Evolutionary conservation across 2,113 vertebrate genomes (phyloP), one percentile per base, ranked within the genome.

Genomic region (Ptychochromis oligacanthus): DNA sequence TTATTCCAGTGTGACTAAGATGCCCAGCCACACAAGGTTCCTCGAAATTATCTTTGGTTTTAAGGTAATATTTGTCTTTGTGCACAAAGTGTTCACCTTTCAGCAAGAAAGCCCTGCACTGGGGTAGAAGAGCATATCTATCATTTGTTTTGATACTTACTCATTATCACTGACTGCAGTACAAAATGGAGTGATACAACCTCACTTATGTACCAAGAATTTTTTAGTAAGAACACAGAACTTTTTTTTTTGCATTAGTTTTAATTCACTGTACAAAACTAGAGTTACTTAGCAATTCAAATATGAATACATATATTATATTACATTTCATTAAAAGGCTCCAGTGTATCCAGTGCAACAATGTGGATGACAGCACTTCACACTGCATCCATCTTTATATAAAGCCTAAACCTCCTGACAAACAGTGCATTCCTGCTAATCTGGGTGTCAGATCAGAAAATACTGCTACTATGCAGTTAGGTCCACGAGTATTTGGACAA

Each of bases 41-140:
- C 56, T 59, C 17, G 28, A 77, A 67, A 81, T 81, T 64, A 81
- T 52, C 54, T 78, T 43, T 34, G 7, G 67, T 74, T 24, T 67
- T 57, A 36, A 58, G 70, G n/a, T 31, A 65, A 31, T 52, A 64
- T 59, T 77, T 75, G 55, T 46, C 28, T 62, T 22, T 54, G 26
- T 52, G 4, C 8, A 52, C 54, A 54, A 62, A 79, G 59, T 86
- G 7, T 75, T 81, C 34, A 60, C 49, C 67, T 60, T 49, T 62
- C 40, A 18, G 64, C 20, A 38, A 36, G 13, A 64, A 67, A 52
- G 18, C 14, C 3, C 1, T 6, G 17, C 22, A 31, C 4, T 17
- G 14, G 7, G 12, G 2, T 24, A 61, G 38, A 40, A 10, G 22
- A 49, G 22, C 5, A 43, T 34, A 8, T 54, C 20, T 15, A n/a